Base-by-base conservation (phyloP, 1,140 invertebrate genomes). In the Ditylenchus dipsaci region DNA sequence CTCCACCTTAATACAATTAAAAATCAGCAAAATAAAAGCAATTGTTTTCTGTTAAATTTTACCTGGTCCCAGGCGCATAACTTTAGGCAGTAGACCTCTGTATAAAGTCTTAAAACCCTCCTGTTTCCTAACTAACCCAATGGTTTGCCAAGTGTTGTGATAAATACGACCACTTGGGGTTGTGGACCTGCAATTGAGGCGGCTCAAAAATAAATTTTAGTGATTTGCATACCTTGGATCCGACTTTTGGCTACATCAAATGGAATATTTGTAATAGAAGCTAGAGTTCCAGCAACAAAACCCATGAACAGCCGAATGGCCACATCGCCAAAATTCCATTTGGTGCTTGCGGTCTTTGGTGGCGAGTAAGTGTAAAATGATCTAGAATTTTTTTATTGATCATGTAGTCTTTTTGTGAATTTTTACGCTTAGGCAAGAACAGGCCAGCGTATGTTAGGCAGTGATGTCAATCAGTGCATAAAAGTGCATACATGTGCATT, bases 191-290 rank as follows among this genome's bases (percentile, higher is more conserved):
- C 59, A 73, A 8, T 33, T 49, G 15, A 45, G 19, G 33, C 30
- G 30, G 21, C 11, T 38, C 11, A 11, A 26, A 49, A 43, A 21
- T 49, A 8, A 17, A 30, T n/a, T 11, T 58, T 63, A 21, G 26
- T n/a, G 19, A 72, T 63, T 0, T 27, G 15, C 9, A 13, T 26
- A 63, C 72, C 85, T 74, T 95, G 93, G 73, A 95, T 95, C 67
- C 93, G 86, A 79, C 91, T 93, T 84, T 95, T 95, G 9, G 91
- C 93, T 5, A 95, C 93, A 84, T 95, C 93, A 85, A 94, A 95
- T 29, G 92, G 92, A 86, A 95, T 95, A 83, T 95, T 95, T 26
- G 91, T 85, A 78, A 89, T 88, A 0, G 91, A 93, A 23, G 89
- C 91, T 19, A 93, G 78, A 0, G 89, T 89, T 11, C 92, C 92